Conservation (phyloP, 1,140 invertebrate species). For the Drosophila guanche region DNA sequence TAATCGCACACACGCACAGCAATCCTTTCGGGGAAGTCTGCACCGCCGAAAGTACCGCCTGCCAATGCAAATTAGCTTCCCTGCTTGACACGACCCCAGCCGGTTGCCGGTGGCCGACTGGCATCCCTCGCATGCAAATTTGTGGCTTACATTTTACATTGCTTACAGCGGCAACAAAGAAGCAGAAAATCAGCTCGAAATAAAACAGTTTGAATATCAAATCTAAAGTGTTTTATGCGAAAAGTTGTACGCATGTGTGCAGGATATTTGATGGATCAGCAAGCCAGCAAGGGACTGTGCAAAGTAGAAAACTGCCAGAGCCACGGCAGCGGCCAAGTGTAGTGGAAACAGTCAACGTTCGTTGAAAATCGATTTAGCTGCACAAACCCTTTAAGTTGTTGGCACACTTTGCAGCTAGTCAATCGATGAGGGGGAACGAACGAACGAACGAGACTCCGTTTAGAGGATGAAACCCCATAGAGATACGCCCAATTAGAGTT, state of each 20-base stretch:
- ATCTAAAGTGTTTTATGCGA: conserved; percentile 27
- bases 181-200: conserved; percentile 68
- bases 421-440: conserved; percentile 10
- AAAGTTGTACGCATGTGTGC: conserved; percentile 21
- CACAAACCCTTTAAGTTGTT: no score
- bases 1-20: conserved; percentile 36
- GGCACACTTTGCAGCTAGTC: not conserved
- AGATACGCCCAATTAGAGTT: conserved; percentile 42
- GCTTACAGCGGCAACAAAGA: conserved; percentile 10
- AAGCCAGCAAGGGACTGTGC: no score
- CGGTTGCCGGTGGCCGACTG: not conserved
- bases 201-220: conserved; percentile 72
- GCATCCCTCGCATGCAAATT: conserved; percentile 60
- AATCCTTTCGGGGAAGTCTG: conserved; percentile 7
- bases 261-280: no score
- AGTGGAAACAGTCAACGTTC: no score
- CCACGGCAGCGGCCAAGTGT: no score
- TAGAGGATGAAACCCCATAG: conserved; percentile 42
- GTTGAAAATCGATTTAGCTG: no score
- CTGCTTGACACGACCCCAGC: not conserved
- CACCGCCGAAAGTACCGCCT: conserved; percentile 15
- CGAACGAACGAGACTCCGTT: conserved; percentile 9
- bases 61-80: conserved; percentile 70
- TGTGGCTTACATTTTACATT: conserved; percentile 60
- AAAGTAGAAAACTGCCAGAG: no score